Evolutionary conservation across 1,140 invertebrate species (phyloP).

Genomic region (Tyrophagus putrescentiae): DNA sequence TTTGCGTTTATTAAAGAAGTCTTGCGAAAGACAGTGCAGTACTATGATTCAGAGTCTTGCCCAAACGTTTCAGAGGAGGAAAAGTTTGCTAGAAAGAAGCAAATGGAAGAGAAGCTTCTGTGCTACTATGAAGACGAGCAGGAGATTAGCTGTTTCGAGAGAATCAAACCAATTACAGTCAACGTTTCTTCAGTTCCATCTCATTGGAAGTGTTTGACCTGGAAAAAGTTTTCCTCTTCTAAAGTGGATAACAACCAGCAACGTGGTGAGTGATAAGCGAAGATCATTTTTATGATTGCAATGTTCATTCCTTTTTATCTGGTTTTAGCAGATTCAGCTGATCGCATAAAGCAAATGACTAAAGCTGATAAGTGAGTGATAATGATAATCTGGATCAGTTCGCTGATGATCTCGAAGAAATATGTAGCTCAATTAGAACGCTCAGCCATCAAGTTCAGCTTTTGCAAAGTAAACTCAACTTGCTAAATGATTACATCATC

Average conservation of each 20-base stretch:
- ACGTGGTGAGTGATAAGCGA: background rate
- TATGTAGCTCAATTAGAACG: background rate
- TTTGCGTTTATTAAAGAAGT: background rate
- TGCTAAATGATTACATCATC: slow-evolving; percentile 2
- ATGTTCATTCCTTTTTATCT: background rate
- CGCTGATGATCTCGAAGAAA: background rate
- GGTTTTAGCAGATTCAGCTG: background rate
- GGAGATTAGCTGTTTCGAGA: background rate
- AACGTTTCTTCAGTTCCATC: background rate
- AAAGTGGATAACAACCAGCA: too few relatives aligned
- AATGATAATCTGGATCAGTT: background rate
- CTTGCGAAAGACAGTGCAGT: background rate
- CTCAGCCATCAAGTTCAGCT: background rate
- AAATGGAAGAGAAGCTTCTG: background rate
- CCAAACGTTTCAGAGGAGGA: background rate
- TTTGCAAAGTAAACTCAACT: background rate
- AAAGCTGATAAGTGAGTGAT: background rate
- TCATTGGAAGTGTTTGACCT: slow-evolving; percentile 14
- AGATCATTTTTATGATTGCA: too few relatives aligned
- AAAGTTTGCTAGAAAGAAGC: background rate
- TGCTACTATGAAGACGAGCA: background rate
- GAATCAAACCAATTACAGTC: background rate
- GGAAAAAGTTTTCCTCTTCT: too few relatives aligned
- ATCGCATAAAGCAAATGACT: background rate
- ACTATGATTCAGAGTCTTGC: background rate